Evolutionary conservation across 2,797 vertebrate genomes (phyloP), one percentile per base, ranked within the genome.

Genomic region (Aratinga solstitialis): DNA sequence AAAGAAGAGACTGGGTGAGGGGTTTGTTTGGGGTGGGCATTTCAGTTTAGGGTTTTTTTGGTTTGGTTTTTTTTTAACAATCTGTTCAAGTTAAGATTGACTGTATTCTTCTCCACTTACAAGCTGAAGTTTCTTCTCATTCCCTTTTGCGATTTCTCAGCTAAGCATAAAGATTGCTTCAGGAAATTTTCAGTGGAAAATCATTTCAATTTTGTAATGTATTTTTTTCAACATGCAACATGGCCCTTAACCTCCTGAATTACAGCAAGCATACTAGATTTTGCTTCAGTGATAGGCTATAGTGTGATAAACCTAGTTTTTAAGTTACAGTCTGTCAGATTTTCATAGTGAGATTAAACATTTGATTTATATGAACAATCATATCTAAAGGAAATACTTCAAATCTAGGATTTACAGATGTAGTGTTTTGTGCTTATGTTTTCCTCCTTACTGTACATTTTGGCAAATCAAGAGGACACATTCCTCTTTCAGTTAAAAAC

Each of bases 301-400:
- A 69, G 30, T 23, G 3, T 72, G 72, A 94, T 89, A 91, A 80
- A 75, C 36, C 85, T 53, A 26, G 17, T 26, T 88, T 95, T 83
- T 61, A 65, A 71, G 21, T 77, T 84, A n/a, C 22, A 68, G 34
- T 67, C 29, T 62, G 78, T 68, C 61, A 56, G n/a, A 89, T 85
- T 73, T 29, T 14, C 38, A 27, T 5, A 72, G 26, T 58, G 30
- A 81, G 59, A 78, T 86, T 73, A 84, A 86, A 85, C 12, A 86
- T 84, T 90, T 77, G 21, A 50, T 6, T 83, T 83, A 71, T 18
- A 48, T 76, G 83, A 87, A 32, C 40, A 85, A 84, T 47, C 34
- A 83, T 43, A 71, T 14, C 24, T 88, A 78, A 84, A 83, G 19
- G 16, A 89, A 69, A 74, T 21, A 48, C 10, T 67, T 77, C 36